Conservation (phyloP, 2,113 vertebrate genomes). For the Baryphthengus martii region DNA sequence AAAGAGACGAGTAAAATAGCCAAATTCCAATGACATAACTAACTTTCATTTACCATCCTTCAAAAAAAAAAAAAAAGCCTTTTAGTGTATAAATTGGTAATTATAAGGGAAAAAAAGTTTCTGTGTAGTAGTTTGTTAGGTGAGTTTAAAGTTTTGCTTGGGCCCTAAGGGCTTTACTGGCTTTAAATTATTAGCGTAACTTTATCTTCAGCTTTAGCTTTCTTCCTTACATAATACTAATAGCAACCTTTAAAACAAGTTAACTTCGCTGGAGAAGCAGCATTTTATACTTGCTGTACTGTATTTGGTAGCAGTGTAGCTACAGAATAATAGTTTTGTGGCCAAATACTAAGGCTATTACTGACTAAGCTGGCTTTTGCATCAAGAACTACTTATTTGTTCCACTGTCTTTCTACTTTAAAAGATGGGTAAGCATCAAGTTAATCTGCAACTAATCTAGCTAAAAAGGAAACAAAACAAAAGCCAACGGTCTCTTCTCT, state of each 20-base stretch:
- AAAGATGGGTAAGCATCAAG: conserved; percentile 6
- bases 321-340: background rate
- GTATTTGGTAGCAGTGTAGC: background rate
- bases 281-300: background rate
- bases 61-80: background rate
- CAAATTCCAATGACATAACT: background rate
- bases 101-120: background rate
- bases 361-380: background rate
- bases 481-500: conserved; percentile 12
- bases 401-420: background rate
- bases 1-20: background rate
- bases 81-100: background rate
- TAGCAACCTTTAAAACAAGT: background rate
- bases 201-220: background rate
- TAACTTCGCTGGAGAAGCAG: background rate
- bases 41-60: background rate
- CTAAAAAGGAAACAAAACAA: conserved; percentile 31
- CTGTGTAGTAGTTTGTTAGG: background rate
- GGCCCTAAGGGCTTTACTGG: background rate
- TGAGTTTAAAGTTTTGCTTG: background rate
- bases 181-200: background rate
- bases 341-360: background rate
- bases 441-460: conserved; percentile 54
- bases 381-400: background rate
- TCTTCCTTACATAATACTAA: background rate